Evolutionary conservation across 2,797 vertebrate genomes (phyloP).

Genomic region (Chelon labrosus): DNA sequence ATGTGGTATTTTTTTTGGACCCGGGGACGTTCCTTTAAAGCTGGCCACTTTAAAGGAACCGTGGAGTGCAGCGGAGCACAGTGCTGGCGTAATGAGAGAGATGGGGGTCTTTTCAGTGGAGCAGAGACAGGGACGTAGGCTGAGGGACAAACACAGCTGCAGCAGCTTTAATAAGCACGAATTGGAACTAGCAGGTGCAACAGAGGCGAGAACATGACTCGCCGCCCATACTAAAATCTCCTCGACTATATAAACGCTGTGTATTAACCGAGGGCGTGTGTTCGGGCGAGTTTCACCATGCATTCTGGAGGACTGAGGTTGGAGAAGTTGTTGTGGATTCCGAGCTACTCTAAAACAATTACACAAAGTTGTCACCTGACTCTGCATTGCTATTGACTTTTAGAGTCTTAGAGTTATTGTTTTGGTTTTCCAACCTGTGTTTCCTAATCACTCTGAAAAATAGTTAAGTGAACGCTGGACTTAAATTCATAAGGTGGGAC

Average conservation of each 20-base stretch:
- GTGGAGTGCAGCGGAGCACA: conserved; percentile 7
- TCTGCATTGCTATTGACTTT: too few relatives aligned
- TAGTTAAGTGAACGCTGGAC: too few relatives aligned
- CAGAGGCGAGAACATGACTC: background rate
- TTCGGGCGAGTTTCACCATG: too few relatives aligned
- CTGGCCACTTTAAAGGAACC: conserved; percentile 43
- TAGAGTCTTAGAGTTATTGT: too few relatives aligned
- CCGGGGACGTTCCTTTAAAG: conserved; percentile 22
- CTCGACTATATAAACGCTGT: background rate
- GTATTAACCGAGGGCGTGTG: background rate
- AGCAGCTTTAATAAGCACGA: conserved; percentile 21
- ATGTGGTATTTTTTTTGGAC: conserved; percentile 25
- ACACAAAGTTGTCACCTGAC: too few relatives aligned
- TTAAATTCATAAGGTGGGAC: too few relatives aligned
- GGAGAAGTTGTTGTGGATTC: too few relatives aligned
- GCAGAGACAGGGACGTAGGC: conserved; percentile 6
- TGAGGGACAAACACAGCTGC: conserved; percentile 51
- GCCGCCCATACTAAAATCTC: too few relatives aligned
- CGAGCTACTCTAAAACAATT: too few relatives aligned
- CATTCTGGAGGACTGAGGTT: too few relatives aligned
- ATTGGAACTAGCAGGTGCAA: conserved; percentile 25
- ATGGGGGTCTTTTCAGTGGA: conserved; percentile 27
- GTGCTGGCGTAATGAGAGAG: conserved; percentile 48
- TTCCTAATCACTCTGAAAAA: too few relatives aligned
- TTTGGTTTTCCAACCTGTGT: too few relatives aligned